Percentiles rank a stretch among this genome's conserved stretches.
Conservation (phyloP, 2,797 vertebrate genomes). For the Spheniscus humboldti region DNA sequence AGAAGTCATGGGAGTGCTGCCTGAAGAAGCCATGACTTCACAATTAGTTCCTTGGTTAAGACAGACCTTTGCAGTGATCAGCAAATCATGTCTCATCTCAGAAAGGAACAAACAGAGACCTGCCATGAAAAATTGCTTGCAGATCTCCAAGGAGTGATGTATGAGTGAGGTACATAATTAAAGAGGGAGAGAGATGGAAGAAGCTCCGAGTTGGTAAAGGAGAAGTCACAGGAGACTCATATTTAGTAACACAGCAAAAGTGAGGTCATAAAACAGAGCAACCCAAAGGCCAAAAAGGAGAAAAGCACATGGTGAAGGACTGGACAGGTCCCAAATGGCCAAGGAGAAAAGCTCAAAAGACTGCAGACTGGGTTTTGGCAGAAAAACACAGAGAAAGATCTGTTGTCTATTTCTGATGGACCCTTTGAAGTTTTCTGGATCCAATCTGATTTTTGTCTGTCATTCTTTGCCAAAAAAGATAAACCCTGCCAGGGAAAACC, state of each 20-base stretch:
- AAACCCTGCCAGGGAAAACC: conserved; percentile 43
- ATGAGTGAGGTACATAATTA: conserved; percentile 27
- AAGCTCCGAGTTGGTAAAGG: background rate
- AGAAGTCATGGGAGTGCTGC: background rate
- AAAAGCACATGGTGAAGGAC: conserved; percentile 41
- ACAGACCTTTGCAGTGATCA: background rate
- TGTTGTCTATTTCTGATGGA: conserved; percentile 51
- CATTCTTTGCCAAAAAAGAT: conserved; percentile 63
- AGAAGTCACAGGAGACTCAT: conserved; percentile 28
- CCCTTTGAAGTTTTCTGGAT: conserved; percentile 67
- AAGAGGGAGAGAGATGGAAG: background rate
- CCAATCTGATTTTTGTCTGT: conserved; percentile 49
- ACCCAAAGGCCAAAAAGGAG: conserved; percentile 5
- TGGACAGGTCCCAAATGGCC: conserved; percentile 51
- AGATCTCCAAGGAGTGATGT: conserved; percentile 5
- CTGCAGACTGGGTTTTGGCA: conserved; percentile 42
- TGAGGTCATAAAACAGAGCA: conserved; percentile 36
- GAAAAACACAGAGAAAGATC: conserved; percentile 49
- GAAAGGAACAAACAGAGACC: conserved; percentile 4
- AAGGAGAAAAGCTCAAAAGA: conserved; percentile 41
- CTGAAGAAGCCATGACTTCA: background rate
- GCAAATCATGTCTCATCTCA: background rate
- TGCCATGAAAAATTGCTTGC: background rate
- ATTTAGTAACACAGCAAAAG: conserved; percentile 35
- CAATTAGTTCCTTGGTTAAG: background rate